Evolutionary conservation across 2,113 vertebrate species (phyloP).

Genomic region (Leptobrachium leishanense): DNA sequence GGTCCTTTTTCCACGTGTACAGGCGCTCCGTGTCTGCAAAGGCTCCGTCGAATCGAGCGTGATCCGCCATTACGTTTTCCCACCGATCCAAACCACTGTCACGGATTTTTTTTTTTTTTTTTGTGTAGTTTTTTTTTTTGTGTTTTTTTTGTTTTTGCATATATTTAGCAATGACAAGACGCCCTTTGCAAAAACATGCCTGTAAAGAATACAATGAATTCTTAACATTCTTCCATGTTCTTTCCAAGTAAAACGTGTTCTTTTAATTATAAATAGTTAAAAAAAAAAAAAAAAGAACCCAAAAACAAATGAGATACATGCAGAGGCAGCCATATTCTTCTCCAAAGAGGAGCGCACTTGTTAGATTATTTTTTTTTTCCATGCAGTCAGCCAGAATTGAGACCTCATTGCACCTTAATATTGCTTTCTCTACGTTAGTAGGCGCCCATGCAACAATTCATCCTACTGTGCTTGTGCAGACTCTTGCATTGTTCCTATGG

Average conservation of each 20-base stretch:
- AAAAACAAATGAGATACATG: constrained; percentile 75
- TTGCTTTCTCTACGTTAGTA: constrained; percentile 65
- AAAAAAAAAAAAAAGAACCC: constrained; percentile 68
- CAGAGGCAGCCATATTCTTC: constrained; percentile 79
- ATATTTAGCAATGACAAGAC: constrained; percentile 90
- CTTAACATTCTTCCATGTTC: constrained; percentile 79
- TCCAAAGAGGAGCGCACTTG: constrained; percentile 62
- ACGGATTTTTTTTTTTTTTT: constrained; percentile 59
- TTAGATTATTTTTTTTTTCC: constrained; percentile 56
- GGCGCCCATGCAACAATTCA: constrained; percentile 70
- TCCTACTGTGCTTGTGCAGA: constrained; percentile 67
- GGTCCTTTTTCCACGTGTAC: constrained; percentile 76
- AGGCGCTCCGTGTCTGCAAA: constrained; percentile 73
- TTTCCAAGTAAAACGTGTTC: constrained; percentile 71
- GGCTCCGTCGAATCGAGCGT: constrained; percentile 76
- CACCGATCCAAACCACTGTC: constrained; percentile 80
- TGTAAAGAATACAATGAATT: constrained; percentile 91
- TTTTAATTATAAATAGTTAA: constrained; percentile 64
- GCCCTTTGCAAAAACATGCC: constrained; percentile 92
- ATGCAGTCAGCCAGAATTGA: constrained; percentile 74
- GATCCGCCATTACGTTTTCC: constrained; percentile 76
- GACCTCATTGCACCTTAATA: constrained; percentile 67
- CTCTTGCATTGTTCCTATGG: constrained; percentile 67
- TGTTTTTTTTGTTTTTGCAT: constrained; percentile 88
- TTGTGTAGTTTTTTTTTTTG: constrained; percentile 43